phyloP scores from a whole-genome alignment of 2,888 invertebrate genomes.

The Xestia sexstrigata region DNA sequence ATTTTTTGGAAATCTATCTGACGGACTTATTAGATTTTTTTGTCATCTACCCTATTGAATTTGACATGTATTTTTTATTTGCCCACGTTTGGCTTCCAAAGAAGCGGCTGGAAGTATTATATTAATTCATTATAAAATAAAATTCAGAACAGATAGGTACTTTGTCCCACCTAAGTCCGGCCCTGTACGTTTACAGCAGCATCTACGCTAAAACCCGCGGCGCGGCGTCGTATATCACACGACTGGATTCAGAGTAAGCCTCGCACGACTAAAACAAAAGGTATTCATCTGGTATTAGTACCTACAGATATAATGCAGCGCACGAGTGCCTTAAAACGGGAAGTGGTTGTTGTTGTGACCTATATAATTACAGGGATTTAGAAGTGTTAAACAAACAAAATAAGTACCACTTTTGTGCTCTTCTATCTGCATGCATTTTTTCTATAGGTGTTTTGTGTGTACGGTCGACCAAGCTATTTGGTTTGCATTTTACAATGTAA shows the following conservation, averaged over 20 bases:
- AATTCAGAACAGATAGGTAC: background rate
- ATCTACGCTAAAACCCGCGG: slow-evolving; percentile 22
- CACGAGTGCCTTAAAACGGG: background rate
- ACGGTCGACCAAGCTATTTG: no score
- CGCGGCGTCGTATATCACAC: slow-evolving; percentile 47
- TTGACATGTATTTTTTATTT: no score
- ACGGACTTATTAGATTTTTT: no score
- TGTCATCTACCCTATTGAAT: no score
- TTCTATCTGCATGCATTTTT: background rate
- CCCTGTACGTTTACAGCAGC: slow-evolving; percentile 29
- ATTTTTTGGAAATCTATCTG: no score
- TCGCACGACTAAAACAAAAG: slow-evolving; percentile 15
- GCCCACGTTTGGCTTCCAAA: no score
- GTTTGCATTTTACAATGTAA: no score
- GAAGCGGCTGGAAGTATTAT: background rate
- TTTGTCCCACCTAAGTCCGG: background rate
- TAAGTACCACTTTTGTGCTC: background rate
- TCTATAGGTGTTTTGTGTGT: no score
- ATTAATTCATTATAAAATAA: background rate
- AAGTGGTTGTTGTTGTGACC: background rate
- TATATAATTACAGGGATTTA: background rate
- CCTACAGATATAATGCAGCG: background rate
- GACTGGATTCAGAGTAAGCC: slow-evolving; percentile 36
- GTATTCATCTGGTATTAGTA: slow-evolving; percentile 18
- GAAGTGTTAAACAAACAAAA: background rate